Base-by-base conservation (phyloP, 2,113 vertebrate species). In the Rattus rattus region DNA sequence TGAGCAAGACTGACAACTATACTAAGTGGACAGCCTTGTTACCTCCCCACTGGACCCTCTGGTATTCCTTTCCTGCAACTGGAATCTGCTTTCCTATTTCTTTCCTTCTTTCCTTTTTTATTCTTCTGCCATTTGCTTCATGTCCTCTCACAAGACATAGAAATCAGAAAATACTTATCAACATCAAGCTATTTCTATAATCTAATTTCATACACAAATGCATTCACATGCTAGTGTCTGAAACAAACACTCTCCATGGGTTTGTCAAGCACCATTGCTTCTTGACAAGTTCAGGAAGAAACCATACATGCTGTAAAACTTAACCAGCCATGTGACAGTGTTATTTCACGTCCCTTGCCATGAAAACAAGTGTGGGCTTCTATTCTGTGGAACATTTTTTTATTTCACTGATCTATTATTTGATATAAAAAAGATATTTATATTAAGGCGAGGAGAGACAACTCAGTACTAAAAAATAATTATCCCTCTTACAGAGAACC, bases 341-440 rank as follows among this genome's bases (percentile, higher is more conserved):
- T 80, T 54, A 87, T 87, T 87, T 54, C 24, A 88, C 63, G 7
- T 61, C 43, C 22, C 12, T 39, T 90, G 69, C 69, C 7, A 43
- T 24, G 63, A 79, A 17, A 72, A 79, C 56, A 67, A 87, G 2
- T 2, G 12, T 49, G 39, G 6, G 16, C 20, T 79, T 92, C 4
- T 90, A 26, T 88, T 93, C 70, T 47, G 39, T 13, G 3, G 3
- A 75, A 61, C 52, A 7, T n/a, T 39, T 80, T 93, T 88, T 72
- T 76, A 87, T 95, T 79, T 90, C 26, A 76, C 49, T 92, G 1
- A 52, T 94, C 16, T 88, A 49, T 90, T 59, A 59, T 63, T 92
- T 90, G n/a, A 75, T 65, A 49, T 36, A 47, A 65, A 65, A 65
- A 65, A 26, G 36, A 26, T 39, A 59, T 47, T 47, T 65, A 43